Conservation (phyloP, 2,113 vertebrate genomes). For the Panthera uncia region DNA sequence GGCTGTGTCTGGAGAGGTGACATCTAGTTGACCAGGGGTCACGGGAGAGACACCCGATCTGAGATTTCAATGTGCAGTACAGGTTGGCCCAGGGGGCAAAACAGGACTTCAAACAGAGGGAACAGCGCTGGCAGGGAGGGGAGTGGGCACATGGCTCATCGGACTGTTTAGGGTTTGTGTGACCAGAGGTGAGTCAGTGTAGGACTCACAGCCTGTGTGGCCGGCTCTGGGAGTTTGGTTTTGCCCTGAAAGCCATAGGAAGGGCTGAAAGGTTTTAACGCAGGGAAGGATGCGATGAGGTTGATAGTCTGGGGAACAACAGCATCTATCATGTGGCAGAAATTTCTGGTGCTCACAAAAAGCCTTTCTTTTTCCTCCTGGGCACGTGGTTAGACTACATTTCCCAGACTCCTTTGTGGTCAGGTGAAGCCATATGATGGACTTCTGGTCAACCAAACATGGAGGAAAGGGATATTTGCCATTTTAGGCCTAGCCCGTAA, state of each 20-base stretch:
- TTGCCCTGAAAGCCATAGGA: background rate
- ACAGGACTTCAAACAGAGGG: background rate
- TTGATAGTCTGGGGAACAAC: background rate
- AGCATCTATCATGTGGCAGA: background rate
- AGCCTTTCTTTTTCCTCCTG: background rate
- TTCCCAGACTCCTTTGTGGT: background rate
- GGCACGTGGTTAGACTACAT: background rate
- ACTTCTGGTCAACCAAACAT: background rate
- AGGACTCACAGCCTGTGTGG: background rate
- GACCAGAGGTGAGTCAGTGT: background rate
- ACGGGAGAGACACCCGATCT: background rate
- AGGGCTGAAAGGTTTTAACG: background rate
- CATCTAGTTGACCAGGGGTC: background rate
- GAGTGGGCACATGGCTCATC: fast-evolving
- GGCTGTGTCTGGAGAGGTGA: background rate
- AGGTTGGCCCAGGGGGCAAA: background rate
- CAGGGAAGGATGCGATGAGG: background rate
- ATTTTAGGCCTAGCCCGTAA: background rate
- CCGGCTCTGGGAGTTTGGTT: background rate
- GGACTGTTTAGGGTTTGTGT: background rate
- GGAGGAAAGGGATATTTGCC: background rate
- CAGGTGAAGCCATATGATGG: background rate
- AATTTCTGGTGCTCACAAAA: background rate
- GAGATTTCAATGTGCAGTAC: background rate
- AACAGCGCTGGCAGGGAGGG: fast-evolving